phyloP scores from a whole-genome alignment of 2,113 vertebrate genomes.

The Percina caprodes region DNA sequence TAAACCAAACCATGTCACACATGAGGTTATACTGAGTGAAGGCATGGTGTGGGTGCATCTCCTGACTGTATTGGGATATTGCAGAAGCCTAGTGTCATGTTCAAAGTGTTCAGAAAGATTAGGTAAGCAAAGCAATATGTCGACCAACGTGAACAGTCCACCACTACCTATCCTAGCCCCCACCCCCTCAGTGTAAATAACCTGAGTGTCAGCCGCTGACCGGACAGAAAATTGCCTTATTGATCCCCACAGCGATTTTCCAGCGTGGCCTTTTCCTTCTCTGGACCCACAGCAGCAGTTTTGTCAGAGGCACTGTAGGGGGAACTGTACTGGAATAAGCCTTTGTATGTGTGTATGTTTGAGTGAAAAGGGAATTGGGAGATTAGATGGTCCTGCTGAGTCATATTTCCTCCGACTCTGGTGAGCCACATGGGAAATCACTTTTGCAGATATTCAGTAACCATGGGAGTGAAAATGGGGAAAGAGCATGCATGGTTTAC shows the following conservation, averaged over 20 bases:
- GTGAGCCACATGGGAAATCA: slow-evolving; percentile 46
- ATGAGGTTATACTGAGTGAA: not conserved
- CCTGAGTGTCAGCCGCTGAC: slow-evolving; percentile 74
- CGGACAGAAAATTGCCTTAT: slow-evolving; percentile 80
- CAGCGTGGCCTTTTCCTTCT: slow-evolving; percentile 49
- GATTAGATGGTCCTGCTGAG: slow-evolving; percentile 63
- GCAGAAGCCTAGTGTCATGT: slow-evolving; percentile 50
- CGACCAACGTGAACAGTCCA: slow-evolving; percentile 25
- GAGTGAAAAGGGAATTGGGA: slow-evolving; percentile 38
- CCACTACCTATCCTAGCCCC: not conserved
- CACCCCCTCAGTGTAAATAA: slow-evolving; percentile 74
- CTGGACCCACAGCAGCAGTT: slow-evolving; percentile 48
- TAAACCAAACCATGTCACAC: slow-evolving; percentile 2
- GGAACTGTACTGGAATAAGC: slow-evolving; percentile 15
- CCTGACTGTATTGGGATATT: slow-evolving; percentile 18
- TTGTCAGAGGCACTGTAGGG: slow-evolving; percentile 36
- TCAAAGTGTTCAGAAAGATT: slow-evolving; percentile 55
- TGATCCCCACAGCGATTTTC: slow-evolving; percentile 74
- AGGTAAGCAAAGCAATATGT: slow-evolving; percentile 56
- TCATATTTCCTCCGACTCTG: slow-evolving; percentile 49
- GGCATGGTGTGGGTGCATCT: not conserved
- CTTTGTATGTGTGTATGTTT: slow-evolving; percentile 34
- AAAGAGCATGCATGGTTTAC: not conserved
- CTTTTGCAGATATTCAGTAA: slow-evolving; percentile 49
- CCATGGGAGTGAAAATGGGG: slow-evolving; percentile 36